phyloP scores from a whole-genome alignment of 2,113 vertebrate species.

The Takifugu flavidus region DNA sequence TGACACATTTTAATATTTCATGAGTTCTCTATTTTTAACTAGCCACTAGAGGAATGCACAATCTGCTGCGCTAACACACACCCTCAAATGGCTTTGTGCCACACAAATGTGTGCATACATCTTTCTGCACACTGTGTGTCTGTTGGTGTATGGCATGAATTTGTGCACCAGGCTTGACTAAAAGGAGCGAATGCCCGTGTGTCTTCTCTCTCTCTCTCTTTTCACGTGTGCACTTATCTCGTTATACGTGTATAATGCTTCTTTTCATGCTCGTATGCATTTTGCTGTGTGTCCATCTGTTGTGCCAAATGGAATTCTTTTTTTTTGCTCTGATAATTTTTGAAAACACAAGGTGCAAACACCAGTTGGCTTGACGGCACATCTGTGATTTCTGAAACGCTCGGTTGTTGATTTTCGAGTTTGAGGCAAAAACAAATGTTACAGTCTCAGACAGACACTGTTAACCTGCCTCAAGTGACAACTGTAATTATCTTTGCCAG shows the following conservation, averaged over 20 bases:
- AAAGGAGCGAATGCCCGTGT: constrained; percentile 4
- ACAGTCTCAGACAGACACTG: background rate
- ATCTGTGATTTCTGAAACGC: no score
- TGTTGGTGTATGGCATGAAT: constrained; percentile 33
- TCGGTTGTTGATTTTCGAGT: background rate
- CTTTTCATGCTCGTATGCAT: background rate
- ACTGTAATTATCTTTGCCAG: background rate
- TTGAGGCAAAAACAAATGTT: background rate
- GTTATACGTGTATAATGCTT: background rate
- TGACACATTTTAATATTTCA: constrained; percentile 60
- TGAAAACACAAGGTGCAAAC: no score
- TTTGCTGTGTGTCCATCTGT: background rate
- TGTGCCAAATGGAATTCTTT: background rate
- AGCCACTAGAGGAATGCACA: constrained; percentile 1
- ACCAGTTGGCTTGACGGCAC: no score
- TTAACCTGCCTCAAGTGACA: background rate
- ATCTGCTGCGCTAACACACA: background rate
- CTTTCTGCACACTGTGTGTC: constrained; percentile 7
- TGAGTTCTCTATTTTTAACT: constrained; percentile 37
- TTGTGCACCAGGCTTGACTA: constrained; percentile 16
- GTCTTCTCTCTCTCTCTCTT: background rate
- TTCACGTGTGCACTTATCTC: background rate
- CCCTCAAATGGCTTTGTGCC: background rate
- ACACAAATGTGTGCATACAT: background rate
- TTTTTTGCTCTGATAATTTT: no score